These are phyloP conservation scores for Marisa cornuarietis DNA, from an alignment of 1,140 invertebrate genomes.

Conservation along the genomic window DNA sequence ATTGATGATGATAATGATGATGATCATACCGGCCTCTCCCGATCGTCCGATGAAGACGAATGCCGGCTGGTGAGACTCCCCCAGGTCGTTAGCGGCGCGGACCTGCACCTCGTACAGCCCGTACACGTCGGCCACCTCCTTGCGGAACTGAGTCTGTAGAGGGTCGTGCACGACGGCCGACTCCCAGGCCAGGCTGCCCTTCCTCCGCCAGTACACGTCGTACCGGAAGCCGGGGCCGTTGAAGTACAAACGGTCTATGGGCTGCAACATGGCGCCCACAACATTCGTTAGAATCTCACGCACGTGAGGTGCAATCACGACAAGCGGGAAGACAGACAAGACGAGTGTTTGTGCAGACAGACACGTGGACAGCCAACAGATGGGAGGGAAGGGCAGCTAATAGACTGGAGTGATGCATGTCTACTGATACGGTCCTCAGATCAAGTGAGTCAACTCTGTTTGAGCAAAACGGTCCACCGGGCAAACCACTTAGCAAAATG, in stretches of 20 bases:
- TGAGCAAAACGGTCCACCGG: too few species aligned
- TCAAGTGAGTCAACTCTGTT: too few species aligned
- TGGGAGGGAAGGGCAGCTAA: too few species aligned
- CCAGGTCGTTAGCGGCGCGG: constrained; percentile 87
- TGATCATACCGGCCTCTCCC: constrained; percentile 79
- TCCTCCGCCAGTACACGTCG: constrained; percentile 76
- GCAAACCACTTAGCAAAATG: too few species aligned
- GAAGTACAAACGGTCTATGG: constrained; percentile 96
- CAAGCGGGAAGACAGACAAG: too few species aligned
- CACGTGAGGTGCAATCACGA: too few species aligned
- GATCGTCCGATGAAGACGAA: constrained; percentile 88
- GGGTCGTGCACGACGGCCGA: constrained; percentile 69
- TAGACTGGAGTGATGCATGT: too few species aligned
- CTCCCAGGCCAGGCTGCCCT: constrained; percentile 56
- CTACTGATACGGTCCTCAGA: too few species aligned
- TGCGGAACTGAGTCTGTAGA: constrained; percentile 40
- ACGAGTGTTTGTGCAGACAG: too few species aligned
- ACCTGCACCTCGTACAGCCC: constrained; percentile 89
- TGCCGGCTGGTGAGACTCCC: constrained; percentile 81
- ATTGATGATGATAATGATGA: not conserved
- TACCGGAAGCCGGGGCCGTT: constrained; percentile 95
- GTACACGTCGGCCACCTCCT: constrained; percentile 82
- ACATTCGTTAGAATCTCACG: too few species aligned
- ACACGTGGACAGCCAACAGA: too few species aligned
- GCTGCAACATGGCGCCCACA: constrained; percentile 67